phyloP scores from a whole-genome alignment of 2,113 vertebrate species.

The Elephas maximus region DNA sequence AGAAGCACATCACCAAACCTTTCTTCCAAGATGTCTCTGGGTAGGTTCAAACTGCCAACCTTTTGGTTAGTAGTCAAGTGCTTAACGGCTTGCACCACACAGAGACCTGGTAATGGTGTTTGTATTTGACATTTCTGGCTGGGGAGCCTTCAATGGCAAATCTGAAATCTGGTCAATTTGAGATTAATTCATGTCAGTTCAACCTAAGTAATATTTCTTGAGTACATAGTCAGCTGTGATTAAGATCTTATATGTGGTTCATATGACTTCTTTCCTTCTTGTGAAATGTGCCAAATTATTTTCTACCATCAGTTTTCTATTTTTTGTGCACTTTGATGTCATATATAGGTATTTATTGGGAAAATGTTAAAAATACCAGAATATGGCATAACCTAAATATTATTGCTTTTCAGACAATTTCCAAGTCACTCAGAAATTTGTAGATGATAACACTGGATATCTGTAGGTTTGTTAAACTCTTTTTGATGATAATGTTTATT shows the following conservation, averaged over 20 bases:
- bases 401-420: conserved; percentile 67
- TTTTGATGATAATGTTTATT: not conserved
- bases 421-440: conserved; percentile 57
- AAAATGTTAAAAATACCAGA: conserved; percentile 48
- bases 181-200: conserved; percentile 44
- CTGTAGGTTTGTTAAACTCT: conserved; percentile 65
- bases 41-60: too few species aligned
- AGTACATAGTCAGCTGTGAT: not conserved
- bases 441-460: conserved; percentile 53
- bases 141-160: not conserved
- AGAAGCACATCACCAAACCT: too few species aligned
- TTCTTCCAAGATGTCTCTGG: too few species aligned
- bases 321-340: not conserved
- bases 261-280: conserved; percentile 2
- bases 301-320: not conserved
- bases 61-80: too few species aligned
- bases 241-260: not conserved
- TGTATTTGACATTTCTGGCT: not conserved
- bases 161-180: not conserved
- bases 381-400: conserved; percentile 11
- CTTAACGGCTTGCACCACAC: too few species aligned
- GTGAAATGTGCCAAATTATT: not conserved
- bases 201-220: not conserved
- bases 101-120: not conserved
- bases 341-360: not conserved